Evolutionary conservation across 2,113 vertebrate genomes (phyloP).

Genomic region (Lophochroa leadbeateri): DNA sequence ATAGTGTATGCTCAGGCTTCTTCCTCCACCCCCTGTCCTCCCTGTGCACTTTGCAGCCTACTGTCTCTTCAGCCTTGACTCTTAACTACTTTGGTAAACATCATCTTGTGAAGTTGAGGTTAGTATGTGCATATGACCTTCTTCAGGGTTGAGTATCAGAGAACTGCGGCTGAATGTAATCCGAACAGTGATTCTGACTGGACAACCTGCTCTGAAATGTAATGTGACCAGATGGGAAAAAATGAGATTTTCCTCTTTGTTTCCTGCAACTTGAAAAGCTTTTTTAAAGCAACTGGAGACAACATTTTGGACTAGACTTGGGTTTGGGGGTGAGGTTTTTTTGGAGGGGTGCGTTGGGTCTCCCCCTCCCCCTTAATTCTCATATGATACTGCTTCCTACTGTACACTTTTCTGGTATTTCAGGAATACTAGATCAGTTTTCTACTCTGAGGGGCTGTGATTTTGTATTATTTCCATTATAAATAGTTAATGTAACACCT

Average conservation of each 20-base stretch:
- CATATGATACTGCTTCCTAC: background rate
- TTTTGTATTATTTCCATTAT: background rate
- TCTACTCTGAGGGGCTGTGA: background rate
- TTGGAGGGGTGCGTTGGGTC: background rate
- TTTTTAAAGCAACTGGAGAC: background rate
- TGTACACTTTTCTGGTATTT: background rate
- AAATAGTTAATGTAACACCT: background rate
- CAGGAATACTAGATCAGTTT: background rate
- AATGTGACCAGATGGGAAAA: background rate
- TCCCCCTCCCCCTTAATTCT: background rate
- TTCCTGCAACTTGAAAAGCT: background rate
- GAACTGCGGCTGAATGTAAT: background rate
- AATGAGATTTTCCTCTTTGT: background rate
- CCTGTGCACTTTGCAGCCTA: background rate
- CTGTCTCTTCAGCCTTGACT: background rate
- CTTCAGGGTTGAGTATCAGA: background rate
- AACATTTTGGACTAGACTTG: background rate
- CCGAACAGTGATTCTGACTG: background rate
- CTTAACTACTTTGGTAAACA: background rate
- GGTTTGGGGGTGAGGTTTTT: background rate
- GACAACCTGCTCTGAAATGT: background rate
- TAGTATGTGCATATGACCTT: background rate
- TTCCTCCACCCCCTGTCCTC: background rate
- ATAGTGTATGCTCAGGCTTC: fast-evolving
- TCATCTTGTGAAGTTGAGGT: background rate